These are phyloP conservation scores for Mamestra configurata DNA, from an alignment of 1,140 invertebrate species.

Conservation along the genomic window DNA sequence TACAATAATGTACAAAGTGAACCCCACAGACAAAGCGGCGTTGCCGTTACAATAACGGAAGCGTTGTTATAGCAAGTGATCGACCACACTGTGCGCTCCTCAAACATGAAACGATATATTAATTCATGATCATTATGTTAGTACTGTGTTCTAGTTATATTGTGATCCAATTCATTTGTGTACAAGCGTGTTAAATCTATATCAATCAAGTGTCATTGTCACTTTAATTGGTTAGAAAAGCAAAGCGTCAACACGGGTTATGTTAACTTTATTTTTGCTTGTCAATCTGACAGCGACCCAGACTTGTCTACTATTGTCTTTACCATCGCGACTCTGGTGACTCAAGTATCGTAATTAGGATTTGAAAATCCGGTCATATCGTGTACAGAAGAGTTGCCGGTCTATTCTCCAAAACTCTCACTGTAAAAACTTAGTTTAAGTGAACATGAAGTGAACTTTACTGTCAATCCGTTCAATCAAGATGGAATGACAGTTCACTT, in stretches of 20 bases:
- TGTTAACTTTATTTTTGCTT: not conserved
- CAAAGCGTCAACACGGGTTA: conserved; percentile 41
- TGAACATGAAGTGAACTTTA: too few relatives aligned
- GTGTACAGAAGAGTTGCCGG: too few relatives aligned
- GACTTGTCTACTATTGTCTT: too few relatives aligned
- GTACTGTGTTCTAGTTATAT: conserved; percentile 4
- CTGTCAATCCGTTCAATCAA: too few relatives aligned
- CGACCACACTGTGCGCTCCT: conserved; percentile 46
- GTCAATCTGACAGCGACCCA: not conserved
- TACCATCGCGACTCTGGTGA: too few relatives aligned
- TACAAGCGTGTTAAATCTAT: conserved; percentile 41
- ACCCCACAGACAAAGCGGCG: conserved; percentile 35
- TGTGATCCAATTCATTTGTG: conserved; percentile 4
- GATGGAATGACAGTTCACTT: too few relatives aligned
- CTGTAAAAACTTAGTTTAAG: too few relatives aligned
- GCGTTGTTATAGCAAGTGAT: conserved; percentile 47
- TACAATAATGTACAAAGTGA: conserved; percentile 34
- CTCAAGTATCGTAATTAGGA: too few relatives aligned
- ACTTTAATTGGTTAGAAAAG: conserved; percentile 33
- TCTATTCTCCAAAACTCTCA: too few relatives aligned
- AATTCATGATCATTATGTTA: conserved; percentile 37
- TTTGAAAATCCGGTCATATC: too few relatives aligned
- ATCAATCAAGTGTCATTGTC: not conserved
- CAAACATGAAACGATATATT: conserved; percentile 33
- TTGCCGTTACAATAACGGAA: conserved; percentile 44